Percentiles rank a stretch among this genome's conserved stretches.
Conservation (phyloP, 2,888 invertebrate genomes). For the Mesoligia furuncula region DNA sequence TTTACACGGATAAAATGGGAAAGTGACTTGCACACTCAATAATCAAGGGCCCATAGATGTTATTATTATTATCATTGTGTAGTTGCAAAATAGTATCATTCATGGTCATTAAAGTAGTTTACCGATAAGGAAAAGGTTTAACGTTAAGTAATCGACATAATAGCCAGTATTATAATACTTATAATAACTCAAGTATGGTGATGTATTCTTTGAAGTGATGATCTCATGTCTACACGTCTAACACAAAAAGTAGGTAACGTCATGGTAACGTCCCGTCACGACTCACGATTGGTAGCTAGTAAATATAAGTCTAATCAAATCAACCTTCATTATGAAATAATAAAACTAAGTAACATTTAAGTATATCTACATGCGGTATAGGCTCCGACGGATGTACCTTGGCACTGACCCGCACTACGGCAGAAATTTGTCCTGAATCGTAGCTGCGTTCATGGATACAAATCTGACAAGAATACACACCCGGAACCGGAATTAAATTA, state of each 20-base stretch:
- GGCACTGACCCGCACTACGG: background rate
- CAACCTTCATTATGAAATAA: constrained; percentile 8
- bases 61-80: background rate
- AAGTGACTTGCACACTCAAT: background rate
- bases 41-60: background rate
- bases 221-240: constrained; percentile 17
- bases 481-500: background rate
- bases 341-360: background rate
- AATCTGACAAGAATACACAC: background rate
- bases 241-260: constrained; percentile 15
- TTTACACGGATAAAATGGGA: background rate
- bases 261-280: constrained; percentile 27
- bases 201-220: constrained; percentile 29
- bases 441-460: background rate
- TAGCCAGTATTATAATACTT: background rate
- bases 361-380: too few relatives aligned
- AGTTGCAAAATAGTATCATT: background rate
- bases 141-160: background rate
- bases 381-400: background rate
- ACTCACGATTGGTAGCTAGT: constrained; percentile 10
- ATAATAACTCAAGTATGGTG: background rate
- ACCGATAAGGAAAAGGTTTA: background rate
- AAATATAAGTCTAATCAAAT: constrained; percentile 10
- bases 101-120: background rate
- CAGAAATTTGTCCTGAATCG: background rate